phyloP scores from a whole-genome alignment of 1,140 invertebrate species.

The Anoplophora glabripennis region DNA sequence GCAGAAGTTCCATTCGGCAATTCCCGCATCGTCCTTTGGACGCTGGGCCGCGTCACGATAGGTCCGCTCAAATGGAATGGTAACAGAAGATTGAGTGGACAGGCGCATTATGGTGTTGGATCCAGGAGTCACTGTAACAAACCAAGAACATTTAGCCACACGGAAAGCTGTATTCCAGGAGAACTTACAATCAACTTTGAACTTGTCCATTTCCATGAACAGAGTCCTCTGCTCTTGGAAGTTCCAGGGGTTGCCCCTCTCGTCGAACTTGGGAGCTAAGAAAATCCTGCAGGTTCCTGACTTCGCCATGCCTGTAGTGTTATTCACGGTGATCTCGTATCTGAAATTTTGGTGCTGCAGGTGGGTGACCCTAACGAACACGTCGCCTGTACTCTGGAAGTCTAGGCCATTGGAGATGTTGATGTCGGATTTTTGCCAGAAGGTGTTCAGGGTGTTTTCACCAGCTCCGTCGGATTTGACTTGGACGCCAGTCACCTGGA shows the following conservation, averaged over 20 bases:
- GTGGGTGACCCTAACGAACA: constrained; percentile 71
- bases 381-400: constrained; percentile 68
- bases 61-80: constrained; percentile 69
- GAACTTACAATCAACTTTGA: constrained; percentile 57
- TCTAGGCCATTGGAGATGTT: constrained; percentile 73
- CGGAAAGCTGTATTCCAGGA: no score
- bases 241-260: constrained; percentile 60
- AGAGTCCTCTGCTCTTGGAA: constrained; percentile 65
- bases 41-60: constrained; percentile 62
- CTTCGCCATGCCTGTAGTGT: constrained; percentile 50
- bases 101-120: constrained; percentile 59
- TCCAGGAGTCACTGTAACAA: constrained; percentile 57
- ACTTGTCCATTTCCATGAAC: constrained; percentile 79
- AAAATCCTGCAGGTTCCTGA: constrained; percentile 75
- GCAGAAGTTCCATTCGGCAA: constrained; percentile 71
- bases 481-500: constrained; percentile 58
- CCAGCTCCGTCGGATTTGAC: constrained; percentile 48
- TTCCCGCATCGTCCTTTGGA: constrained; percentile 52
- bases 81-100: constrained; percentile 66
- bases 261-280: constrained; percentile 67
- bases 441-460: constrained; percentile 60
- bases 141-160: constrained; percentile 56
- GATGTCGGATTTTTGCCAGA: constrained; percentile 73
- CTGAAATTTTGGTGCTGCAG: constrained; percentile 69
- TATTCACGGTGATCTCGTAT: constrained; percentile 66